Percentiles rank a stretch among this genome's conserved stretches.
phyloP scores from a whole-genome alignment of 1,140 invertebrate species.

The Trachymyrmex cornetzi region DNA sequence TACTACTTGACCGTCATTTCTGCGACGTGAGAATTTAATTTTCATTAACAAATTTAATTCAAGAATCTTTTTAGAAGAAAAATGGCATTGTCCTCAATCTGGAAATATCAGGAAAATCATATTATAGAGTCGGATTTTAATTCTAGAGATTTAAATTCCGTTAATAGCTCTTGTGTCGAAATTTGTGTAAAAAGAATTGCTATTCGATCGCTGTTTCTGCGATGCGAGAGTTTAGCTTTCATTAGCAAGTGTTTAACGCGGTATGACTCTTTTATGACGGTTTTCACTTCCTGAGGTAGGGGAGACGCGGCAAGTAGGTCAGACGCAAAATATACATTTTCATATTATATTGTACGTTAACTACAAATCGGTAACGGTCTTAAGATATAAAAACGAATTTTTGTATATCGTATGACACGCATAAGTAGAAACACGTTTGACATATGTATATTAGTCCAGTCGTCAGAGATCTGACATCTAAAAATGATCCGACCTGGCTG shows the following conservation, averaged over 20 bases:
- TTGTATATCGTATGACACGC: constrained; percentile 5
- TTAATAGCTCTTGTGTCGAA: background rate
- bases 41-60: constrained; percentile 35
- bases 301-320: constrained; percentile 65
- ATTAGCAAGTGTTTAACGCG: constrained; percentile 53
- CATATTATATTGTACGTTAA: background rate
- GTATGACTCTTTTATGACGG: constrained; percentile 55
- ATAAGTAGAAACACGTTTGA: background rate
- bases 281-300: constrained; percentile 59
- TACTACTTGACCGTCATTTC: background rate
- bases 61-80: background rate
- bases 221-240: constrained; percentile 33
- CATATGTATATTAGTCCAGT: too few relatives aligned
- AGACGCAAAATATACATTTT: constrained; percentile 67
- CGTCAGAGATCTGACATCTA: too few relatives aligned
- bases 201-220: background rate
- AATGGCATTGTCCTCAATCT: background rate
- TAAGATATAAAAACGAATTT: constrained; percentile 31
- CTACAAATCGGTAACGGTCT: constrained; percentile 27
- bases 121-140: background rate
- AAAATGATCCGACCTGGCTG: too few relatives aligned
- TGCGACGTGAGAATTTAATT: background rate
- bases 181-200: background rate
- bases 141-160: background rate
- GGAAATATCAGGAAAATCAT: background rate